Percentiles rank a stretch among this genome's conserved stretches.
Evolutionary conservation across 1,140 invertebrate species (phyloP).

Genomic region (Drosophila repletoides): DNA sequence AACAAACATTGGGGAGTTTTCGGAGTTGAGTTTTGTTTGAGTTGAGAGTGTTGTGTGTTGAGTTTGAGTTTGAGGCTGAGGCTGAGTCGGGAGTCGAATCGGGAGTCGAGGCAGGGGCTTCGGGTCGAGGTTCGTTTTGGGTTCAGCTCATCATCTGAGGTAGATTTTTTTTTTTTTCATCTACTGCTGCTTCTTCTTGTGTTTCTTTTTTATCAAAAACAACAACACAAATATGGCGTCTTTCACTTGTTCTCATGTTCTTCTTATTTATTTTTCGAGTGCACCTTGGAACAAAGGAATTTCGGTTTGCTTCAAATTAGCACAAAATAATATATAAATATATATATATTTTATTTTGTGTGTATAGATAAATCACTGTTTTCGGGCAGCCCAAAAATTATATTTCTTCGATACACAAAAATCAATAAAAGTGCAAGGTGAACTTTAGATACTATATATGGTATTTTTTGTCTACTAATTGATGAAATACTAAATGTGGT

Average conservation of each 20-base stretch:
- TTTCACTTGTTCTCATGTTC: neutral
- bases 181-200: constrained; percentile 17
- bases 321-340: constrained; percentile 7
- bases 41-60: neutral
- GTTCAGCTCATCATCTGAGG: constrained; percentile 22
- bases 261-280: neutral
- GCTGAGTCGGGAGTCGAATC: neutral
- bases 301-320: constrained; percentile 6
- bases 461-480: constrained; percentile 2
- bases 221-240: no score
- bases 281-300: constrained; percentile 15
- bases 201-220: constrained; percentile 15
- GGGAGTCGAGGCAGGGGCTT: neutral
- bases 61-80: neutral
- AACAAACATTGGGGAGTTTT: constrained; percentile 4
- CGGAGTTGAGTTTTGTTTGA: constrained; percentile 5
- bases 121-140: constrained; percentile 32
- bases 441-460: neutral
- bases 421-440: constrained; percentile 68
- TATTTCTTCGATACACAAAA: neutral
- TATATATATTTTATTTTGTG: no score
- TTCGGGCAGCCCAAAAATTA: no score
- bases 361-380: no score
- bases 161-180: constrained; percentile 27
- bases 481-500: neutral